A percentile compares a stretch with the other conserved stretches of the same genome.
Evolutionary conservation across 2,113 vertebrate genomes (phyloP).

Genomic region (Hymenochirus boettgeri): DNA sequence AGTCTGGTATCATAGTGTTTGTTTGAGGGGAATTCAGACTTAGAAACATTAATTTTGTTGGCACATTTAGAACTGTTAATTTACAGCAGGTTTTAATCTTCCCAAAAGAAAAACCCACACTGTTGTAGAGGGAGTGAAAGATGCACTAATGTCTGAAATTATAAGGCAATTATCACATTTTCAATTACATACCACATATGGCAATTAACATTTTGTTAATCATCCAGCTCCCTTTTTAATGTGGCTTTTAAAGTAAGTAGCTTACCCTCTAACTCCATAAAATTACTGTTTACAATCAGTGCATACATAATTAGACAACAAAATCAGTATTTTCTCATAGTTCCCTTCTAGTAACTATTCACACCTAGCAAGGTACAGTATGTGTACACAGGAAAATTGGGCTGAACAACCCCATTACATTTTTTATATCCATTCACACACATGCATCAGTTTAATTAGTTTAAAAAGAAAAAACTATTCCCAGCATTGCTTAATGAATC

Average conservation of each 20-base stretch:
- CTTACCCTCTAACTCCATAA: constrained; percentile 46
- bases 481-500: no score
- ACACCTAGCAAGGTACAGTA: constrained; percentile 36
- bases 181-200: constrained; percentile 48
- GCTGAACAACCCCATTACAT: no score
- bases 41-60: constrained; percentile 33
- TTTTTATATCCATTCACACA: no score
- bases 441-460: no score
- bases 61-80: constrained; percentile 22
- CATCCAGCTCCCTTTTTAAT: constrained; percentile 46
- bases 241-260: constrained; percentile 51
- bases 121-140: constrained; percentile 44
- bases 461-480: no score
- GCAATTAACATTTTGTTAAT: constrained; percentile 57
- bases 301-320: constrained; percentile 47
- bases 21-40: constrained; percentile 32
- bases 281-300: constrained; percentile 49
- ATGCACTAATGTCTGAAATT: constrained; percentile 53
- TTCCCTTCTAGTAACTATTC: constrained; percentile 44
- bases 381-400: not conserved
- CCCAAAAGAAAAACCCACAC: constrained; percentile 36
- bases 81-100: constrained; percentile 26
- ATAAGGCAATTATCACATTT: constrained; percentile 52
- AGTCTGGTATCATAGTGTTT: constrained; percentile 28
- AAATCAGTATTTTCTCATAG: constrained; percentile 46